Conservation (phyloP, 2,888 invertebrate genomes). For the Romanomermis culicivorax region DNA sequence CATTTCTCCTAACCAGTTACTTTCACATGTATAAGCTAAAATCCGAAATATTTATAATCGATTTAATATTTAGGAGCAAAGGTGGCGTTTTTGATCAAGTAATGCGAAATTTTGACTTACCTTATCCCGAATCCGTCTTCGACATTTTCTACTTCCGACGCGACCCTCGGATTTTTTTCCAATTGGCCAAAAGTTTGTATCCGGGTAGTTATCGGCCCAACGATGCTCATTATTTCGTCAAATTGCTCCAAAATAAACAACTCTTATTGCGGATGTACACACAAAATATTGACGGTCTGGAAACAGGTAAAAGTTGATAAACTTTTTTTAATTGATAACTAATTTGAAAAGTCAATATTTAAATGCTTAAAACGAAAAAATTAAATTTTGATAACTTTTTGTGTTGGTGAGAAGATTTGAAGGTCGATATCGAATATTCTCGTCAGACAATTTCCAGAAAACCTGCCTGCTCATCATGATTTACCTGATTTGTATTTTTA, state of each 20-base stretch:
- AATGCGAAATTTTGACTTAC: conserved; percentile 65
- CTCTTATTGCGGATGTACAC: conserved; percentile 32
- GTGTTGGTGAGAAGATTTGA: no score
- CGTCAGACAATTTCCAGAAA: no score
- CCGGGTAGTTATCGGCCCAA: conserved; percentile 33
- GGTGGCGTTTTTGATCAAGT: conserved; percentile 73
- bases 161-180: conserved; percentile 32
- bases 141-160: conserved; percentile 53
- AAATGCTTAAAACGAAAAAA: neutral
- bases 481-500: no score
- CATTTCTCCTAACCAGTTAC: no score
- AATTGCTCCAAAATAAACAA: conserved; percentile 30
- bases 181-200: conserved; percentile 32
- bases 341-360: no score
- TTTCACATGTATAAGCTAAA: no score
- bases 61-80: no score
- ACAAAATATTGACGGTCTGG: conserved; percentile 34
- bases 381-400: no score
- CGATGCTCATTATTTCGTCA: conserved; percentile 31
- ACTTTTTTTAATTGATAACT: no score
- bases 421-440: no score
- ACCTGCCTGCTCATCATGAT: no score
- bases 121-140: conserved; percentile 73
- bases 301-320: conserved; percentile 30
- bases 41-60: no score